These are phyloP conservation scores for Catocala fraxini DNA, from an alignment of 2,888 invertebrate species.

Conservation along the genomic window DNA sequence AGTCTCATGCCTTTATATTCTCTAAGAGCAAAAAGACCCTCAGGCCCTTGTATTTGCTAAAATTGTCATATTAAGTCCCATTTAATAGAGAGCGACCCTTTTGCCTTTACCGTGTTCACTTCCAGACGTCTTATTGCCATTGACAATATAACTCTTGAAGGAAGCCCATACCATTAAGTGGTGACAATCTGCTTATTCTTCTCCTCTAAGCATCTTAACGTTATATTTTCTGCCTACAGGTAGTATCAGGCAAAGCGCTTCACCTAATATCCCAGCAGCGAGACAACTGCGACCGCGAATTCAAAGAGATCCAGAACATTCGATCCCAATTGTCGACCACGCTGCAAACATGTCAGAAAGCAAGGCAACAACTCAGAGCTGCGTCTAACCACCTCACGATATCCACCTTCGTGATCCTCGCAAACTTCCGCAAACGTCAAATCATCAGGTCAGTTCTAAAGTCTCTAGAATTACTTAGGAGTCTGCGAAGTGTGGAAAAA, in stretches of 20 bases:
- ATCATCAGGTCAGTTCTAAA: slow-evolving; percentile 93
- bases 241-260: slow-evolving; percentile 97
- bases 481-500: slow-evolving; percentile 93
- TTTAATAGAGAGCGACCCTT: too few species aligned
- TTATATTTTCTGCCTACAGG: slow-evolving; percentile 72
- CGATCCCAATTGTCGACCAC: slow-evolving; percentile 91
- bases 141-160: too few species aligned
- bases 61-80: too few species aligned
- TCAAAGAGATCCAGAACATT: slow-evolving; percentile 91
- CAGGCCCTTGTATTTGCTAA: too few species aligned
- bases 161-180: too few species aligned
- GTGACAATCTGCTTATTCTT: too few species aligned
- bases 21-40: too few species aligned
- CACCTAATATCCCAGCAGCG: slow-evolving; percentile 97
- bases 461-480: slow-evolving; percentile 87
- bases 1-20: too few species aligned
- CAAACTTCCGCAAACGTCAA: slow-evolving; percentile 96
- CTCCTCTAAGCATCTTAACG: neutral
- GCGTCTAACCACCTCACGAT: slow-evolving; percentile 95
- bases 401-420: slow-evolving; percentile 95
- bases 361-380: slow-evolving; percentile 91
- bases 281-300: slow-evolving; percentile 94
- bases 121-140: too few species aligned
- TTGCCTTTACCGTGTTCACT: too few species aligned
- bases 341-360: slow-evolving; percentile 90